Base-by-base conservation (phyloP, 2,888 invertebrate genomes). In the Platycheirus albimanus region DNA sequence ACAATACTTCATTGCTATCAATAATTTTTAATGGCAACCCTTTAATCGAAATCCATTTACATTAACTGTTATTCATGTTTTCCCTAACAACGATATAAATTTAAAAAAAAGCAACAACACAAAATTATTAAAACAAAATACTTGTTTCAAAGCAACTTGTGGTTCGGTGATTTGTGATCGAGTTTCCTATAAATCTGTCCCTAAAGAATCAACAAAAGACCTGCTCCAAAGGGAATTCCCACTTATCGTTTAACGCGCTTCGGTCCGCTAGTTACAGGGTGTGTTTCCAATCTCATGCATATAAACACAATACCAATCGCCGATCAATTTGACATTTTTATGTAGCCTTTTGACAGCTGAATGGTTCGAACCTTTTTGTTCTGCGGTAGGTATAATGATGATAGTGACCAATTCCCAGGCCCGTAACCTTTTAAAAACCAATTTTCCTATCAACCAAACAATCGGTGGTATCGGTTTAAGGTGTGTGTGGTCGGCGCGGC, bases 401-500 rank as follows among this genome's bases (percentile, higher is more conserved):
- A 49, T 49, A 51, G 38, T 56, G 69, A 75, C 69, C 74, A 54
- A 64, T 75, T 79, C 69, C 70, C 76, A 70, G 69, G 69, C 56
- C 76, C 43, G 69, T 70, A 76, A 76, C 75, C 75, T 80, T 76
- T 80, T 76, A 80, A 80, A 80, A 80, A 80, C 2, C 80, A 70
- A 80, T 80, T 80, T 67, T 38, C 79, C 79, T 67, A 79, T 79
- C 79, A 43, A 38, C 10, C 36, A 2, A 49, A 71, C 77, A 56
- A 77, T 77, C 77, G 69, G 52, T 58, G 38, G 47, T 70, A 36
- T 47, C 33, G 24, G 13, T 30, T 43, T 61, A 58, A 72, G 74
- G 79, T 79, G 79, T 64, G 63, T 79, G 79, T 79, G 79, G 79
- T 79, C 79, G 74, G 45, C n/a, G n/a, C n/a, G n/a, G n/a, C n/a